Base-by-base conservation (phyloP, 2,888 invertebrate genomes). In the Drosophila meridionalis region DNA sequence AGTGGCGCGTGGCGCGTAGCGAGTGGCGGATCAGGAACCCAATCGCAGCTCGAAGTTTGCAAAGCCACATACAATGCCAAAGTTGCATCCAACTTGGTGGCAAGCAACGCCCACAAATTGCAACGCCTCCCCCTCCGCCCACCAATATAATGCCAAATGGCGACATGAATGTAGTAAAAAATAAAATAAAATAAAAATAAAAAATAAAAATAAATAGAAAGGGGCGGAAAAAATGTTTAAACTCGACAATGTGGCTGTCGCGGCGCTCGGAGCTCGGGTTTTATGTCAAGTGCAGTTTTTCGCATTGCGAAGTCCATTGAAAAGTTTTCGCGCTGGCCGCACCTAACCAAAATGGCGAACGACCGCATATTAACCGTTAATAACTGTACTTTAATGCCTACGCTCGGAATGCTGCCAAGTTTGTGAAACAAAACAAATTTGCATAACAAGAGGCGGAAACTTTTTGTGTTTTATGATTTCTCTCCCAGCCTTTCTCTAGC, bases 311-410 rank as follows among this genome's bases (percentile, higher is more conserved):
- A 66, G 75, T 20, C 55, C 78, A 68, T 79, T 79, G 60, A 64
- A 67, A 80, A 79, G 69, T 79, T 69, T 63, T 45, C 43, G 45
- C 34, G 12, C 34, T 48, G 9, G 42, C 58, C 58, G 55, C 59
- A 57, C 58, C 66, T 69, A 59, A 50, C 55, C 77, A 53, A 59
- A 69, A 76, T 64, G 69, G 70, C 64, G 59, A 52, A 48, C 68
- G 68, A 42, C 28, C 53, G 72, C 73, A 78, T 80, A 84, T 84
- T 84, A 84, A 82, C 70, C 82, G 85, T 87, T 84, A 84, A 84
- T 82, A 87, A 85, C 78, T 65, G 73, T 72, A 55, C 76, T 68
- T 69, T 73, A 70, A 76, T 73, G 76, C 32, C 62, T 30, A 47
- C 47, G 66, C 43, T 56, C 52, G 43, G 58, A 71, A 70, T 68